Conservation (phyloP, 1,140 invertebrate genomes). For the Penaeus indicus region DNA sequence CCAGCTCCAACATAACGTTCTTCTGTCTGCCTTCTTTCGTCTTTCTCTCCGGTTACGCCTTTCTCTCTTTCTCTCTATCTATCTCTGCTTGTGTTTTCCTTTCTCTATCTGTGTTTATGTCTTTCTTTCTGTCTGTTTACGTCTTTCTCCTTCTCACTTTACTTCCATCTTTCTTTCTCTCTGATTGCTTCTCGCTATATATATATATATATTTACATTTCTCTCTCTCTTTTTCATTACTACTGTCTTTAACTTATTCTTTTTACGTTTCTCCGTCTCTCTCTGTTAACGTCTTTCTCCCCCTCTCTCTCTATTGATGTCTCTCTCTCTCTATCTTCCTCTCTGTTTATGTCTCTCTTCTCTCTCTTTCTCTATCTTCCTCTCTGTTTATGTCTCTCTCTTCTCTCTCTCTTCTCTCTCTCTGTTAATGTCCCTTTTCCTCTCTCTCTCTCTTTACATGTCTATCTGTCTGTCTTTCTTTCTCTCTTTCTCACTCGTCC, state of each 20-base stretch:
- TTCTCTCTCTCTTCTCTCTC: constrained; percentile 35
- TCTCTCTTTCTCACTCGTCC: neutral
- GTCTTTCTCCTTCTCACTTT: neutral
- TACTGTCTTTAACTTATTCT: neutral
- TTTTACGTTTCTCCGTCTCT: too few relatives aligned
- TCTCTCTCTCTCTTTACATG: neutral
- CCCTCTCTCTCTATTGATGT: neutral
- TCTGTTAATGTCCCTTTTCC: too few relatives aligned
- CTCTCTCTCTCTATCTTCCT: neutral
- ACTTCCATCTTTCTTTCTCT: neutral
- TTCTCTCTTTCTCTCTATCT: neutral
- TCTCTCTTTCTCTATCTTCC: neutral
- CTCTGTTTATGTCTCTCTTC: neutral
- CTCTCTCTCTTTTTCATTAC: neutral
- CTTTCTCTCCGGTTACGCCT: neutral
- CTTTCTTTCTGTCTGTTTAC: neutral
- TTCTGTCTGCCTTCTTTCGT: neutral
- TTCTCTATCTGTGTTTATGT: neutral
- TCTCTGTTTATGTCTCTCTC: neutral
- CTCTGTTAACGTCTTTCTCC: neutral
- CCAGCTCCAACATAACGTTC: neutral
- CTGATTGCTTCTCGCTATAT: neutral
- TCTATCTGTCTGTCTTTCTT: neutral
- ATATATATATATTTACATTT: neutral
- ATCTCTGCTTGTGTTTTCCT: neutral